Conservation (phyloP, 2,888 invertebrate genomes). For the Cephus pulcher region DNA sequence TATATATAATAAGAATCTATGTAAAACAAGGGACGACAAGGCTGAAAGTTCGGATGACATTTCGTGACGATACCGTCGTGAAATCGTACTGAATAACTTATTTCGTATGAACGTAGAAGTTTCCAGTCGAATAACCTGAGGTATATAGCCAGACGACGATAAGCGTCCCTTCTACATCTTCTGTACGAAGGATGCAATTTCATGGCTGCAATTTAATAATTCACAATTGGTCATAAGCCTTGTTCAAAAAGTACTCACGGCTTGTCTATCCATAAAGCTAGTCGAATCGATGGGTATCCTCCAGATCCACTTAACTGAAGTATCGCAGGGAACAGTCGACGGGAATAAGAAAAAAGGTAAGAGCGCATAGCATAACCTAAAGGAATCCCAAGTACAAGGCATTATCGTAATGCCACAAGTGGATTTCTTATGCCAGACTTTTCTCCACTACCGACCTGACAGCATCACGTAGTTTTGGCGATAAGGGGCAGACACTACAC, state of each 20-base stretch:
- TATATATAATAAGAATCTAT: neutral
- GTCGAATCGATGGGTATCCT: neutral
- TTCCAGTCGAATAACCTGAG: neutral
- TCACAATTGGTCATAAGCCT: neutral
- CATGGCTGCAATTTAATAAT: neutral
- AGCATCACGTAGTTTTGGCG: slow-evolving; percentile 3
- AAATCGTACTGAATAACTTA: neutral
- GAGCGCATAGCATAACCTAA: neutral
- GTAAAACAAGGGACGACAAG: neutral
- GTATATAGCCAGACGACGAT: neutral
- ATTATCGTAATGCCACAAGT: neutral
- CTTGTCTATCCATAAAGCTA: neutral
- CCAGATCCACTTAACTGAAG: neutral
- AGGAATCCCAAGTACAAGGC: neutral
- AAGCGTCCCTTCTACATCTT: neutral
- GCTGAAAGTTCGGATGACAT: neutral
- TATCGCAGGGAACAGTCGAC: neutral
- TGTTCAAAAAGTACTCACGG: neutral
- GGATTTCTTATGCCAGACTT: neutral
- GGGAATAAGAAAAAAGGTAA: neutral
- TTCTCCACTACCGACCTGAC: neutral
- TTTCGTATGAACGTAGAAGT: neutral
- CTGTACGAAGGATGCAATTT: neutral
- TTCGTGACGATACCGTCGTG: neutral
- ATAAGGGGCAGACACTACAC: neutral